Conservation (phyloP, 2,797 vertebrate genomes). For the Syngnathus rostellatus region DNA sequence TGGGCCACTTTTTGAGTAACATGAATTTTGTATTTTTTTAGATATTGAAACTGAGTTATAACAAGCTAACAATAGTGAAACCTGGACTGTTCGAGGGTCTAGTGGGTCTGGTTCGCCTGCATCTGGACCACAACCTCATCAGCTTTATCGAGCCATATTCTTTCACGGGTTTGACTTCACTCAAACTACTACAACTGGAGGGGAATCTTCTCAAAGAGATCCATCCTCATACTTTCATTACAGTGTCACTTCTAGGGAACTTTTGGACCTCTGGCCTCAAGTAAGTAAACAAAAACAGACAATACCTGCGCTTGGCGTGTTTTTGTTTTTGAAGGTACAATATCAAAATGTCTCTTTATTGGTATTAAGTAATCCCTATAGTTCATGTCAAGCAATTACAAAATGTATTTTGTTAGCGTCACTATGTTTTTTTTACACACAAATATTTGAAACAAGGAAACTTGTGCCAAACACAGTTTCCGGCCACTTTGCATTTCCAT, state of each 20-base stretch:
- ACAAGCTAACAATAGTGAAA: slow-evolving; percentile 66
- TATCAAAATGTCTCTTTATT: not conserved
- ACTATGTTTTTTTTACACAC: not conserved
- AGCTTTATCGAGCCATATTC: slow-evolving; percentile 72
- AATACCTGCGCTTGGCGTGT: not conserved
- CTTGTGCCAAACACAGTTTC: not conserved
- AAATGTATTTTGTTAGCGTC: not conserved
- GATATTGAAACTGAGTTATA: slow-evolving; percentile 78
- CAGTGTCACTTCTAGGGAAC: slow-evolving; percentile 65
- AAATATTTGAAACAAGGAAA: not conserved
- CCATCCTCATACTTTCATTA: slow-evolving; percentile 74
- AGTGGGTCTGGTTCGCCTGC: slow-evolving; percentile 62
- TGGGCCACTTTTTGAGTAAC: not conserved
- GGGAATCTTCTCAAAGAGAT: slow-evolving; percentile 70
- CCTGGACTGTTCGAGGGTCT: slow-evolving; percentile 66
- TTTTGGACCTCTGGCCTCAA: slow-evolving; percentile 73
- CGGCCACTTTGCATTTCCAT: not conserved
- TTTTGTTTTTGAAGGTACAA: slow-evolving; percentile 7
- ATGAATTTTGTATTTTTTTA: slow-evolving; percentile 22
- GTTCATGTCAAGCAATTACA: not conserved
- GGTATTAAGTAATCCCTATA: not conserved
- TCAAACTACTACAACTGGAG: slow-evolving; percentile 74
- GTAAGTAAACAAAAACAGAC: slow-evolving; percentile 34
- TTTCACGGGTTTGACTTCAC: slow-evolving; percentile 68
- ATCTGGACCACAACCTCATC: slow-evolving; percentile 75